A percentile compares a stretch with the other conserved stretches of the same genome.
These are phyloP conservation scores for Rhynchonema sp. DNA, from an alignment of 2,888 invertebrate genomes.

Conservation along the genomic window DNA sequence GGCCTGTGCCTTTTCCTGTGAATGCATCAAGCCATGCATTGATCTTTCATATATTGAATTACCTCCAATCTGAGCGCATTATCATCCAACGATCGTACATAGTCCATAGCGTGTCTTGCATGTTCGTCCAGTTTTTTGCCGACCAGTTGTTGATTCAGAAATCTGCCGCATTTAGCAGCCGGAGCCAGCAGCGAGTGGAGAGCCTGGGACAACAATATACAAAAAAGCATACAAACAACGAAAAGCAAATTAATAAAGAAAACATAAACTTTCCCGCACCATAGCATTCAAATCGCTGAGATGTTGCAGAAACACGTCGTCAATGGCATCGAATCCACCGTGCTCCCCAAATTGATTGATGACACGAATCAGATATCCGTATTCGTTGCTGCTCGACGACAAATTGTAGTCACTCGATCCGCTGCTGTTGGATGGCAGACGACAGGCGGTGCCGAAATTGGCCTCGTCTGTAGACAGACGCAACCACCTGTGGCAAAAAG, in stretches of 20 bases:
- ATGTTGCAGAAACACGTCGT: constrained; percentile 2
- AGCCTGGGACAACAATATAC: constrained; percentile 15
- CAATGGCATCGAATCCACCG: constrained; percentile 25
- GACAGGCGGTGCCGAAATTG: neutral
- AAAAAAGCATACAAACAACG: too few relatives aligned
- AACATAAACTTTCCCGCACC: too few relatives aligned
- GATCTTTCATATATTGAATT: too few relatives aligned
- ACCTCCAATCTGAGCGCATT: neutral
- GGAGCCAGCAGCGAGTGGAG: constrained; percentile 32
- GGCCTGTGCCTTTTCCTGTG: too few relatives aligned
- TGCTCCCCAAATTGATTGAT: constrained; percentile 34
- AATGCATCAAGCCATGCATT: too few relatives aligned
- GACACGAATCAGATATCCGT: constrained; percentile 34
- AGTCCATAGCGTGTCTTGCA: neutral
- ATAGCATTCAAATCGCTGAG: neutral
- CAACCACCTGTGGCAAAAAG: neutral
- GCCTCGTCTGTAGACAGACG: neutral
- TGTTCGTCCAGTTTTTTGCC: constrained; percentile 16
- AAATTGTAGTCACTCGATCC: neutral
- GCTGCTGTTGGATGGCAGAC: too few relatives aligned
- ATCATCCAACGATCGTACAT: neutral
- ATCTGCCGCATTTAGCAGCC: constrained; percentile 32
- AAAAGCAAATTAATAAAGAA: too few relatives aligned
- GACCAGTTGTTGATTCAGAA: constrained; percentile 26
- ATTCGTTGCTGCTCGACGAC: constrained; percentile 5